These are phyloP conservation scores for Rhinoraja longicauda DNA, from an alignment of 2,797 vertebrate species.

Conservation along the genomic window DNA sequence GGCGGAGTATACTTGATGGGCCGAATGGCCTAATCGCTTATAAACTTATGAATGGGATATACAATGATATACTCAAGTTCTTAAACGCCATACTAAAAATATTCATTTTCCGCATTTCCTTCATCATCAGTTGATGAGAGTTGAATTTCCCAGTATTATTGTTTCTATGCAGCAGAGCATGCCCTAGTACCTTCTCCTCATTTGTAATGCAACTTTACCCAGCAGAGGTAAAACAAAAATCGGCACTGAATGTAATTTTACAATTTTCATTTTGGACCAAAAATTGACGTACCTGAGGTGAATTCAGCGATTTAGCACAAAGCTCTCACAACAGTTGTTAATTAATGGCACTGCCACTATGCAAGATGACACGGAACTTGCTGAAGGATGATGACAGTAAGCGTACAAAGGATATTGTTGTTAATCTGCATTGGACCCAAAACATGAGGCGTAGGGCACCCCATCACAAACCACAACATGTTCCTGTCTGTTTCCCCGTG, in stretches of 20 bases:
- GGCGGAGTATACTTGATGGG: no score
- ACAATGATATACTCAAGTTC: neutral
- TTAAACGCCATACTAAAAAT: neutral
- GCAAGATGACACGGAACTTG: neutral
- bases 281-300: neutral
- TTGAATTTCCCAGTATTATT: slow-evolving; percentile 1
- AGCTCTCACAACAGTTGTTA: neutral
- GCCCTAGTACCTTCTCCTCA: neutral
- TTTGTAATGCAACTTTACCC: neutral
- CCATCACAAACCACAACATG: neutral
- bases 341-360: no score
- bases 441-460: neutral
- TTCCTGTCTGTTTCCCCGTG: neutral
- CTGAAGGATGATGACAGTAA: neutral
- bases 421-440: neutral
- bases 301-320: neutral
- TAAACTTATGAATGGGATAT: neutral
- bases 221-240: neutral
- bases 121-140: neutral
- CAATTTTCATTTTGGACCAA: neutral
- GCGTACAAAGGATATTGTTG: neutral
- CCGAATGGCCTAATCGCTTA: no score
- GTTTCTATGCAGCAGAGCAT: neutral
- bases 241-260: neutral
- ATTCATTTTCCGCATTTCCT: neutral